Conservation (phyloP, 2,113 vertebrate genomes). For the Podilymbus podiceps region DNA sequence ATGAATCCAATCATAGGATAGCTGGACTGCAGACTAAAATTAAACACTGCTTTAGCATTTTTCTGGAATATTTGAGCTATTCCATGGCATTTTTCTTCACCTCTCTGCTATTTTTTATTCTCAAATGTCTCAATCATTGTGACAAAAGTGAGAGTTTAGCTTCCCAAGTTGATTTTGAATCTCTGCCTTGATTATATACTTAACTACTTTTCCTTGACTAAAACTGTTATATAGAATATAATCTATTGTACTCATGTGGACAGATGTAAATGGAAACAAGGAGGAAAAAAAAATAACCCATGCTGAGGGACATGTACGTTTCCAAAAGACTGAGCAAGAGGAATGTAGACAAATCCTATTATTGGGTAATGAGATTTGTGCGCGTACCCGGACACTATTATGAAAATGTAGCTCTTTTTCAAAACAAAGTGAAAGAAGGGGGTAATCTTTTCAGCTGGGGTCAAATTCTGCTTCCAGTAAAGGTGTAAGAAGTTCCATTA, state of each 20-base stretch:
- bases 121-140: background rate
- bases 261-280: constrained; percentile 62
- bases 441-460: constrained; percentile 53
- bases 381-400: constrained; percentile 52
- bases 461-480: constrained; percentile 68
- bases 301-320: constrained; percentile 65
- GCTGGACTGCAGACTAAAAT: background rate
- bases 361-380: constrained; percentile 75
- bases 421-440: constrained; percentile 58
- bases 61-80: background rate
- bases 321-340: constrained; percentile 70
- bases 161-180: background rate
- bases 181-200: background rate
- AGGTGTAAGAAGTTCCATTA: constrained; percentile 60
- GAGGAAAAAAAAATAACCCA: constrained; percentile 14
- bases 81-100: background rate
- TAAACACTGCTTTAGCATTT: background rate
- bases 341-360: constrained; percentile 78
- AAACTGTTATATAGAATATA: constrained; percentile 45
- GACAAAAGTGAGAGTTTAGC: constrained; percentile 2
- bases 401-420: constrained; percentile 69
- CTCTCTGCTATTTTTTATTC: background rate
- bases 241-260: constrained; percentile 59
- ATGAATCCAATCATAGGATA: background rate
- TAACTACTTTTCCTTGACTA: constrained; percentile 37